A percentile compares a stretch with the other conserved stretches of the same genome.
phyloP scores from a whole-genome alignment of 2,797 vertebrate species.

The Eidolon dupreanum region DNA sequence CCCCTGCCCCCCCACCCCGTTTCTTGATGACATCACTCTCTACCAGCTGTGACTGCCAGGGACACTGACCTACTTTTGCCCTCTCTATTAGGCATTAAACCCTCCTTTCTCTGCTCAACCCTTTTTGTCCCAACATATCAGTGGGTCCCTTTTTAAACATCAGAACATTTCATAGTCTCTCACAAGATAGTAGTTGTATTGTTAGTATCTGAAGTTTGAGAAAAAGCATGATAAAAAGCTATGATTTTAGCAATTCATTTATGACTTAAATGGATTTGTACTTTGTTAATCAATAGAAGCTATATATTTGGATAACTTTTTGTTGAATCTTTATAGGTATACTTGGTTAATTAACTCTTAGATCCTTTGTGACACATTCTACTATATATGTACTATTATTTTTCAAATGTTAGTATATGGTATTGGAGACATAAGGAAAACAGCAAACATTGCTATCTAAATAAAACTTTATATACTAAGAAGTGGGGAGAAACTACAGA shows the following conservation, averaged over 20 bases:
- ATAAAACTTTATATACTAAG: constrained; percentile 3
- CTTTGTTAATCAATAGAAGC: not conserved
- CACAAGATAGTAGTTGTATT: not conserved
- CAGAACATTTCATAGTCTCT: not conserved
- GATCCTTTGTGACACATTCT: constrained; percentile 15
- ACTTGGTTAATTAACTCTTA: not conserved
- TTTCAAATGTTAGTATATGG: constrained; percentile 29
- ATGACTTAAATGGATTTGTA: not conserved
- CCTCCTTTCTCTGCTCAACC: not conserved
- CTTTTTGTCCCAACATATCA: not conserved
- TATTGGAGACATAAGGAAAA: not conserved
- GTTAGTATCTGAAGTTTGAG: not conserved
- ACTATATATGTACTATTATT: not conserved
- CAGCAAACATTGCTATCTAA: not conserved
- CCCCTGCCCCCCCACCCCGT: not conserved
- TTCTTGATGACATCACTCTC: constrained; percentile 8
- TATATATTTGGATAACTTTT: not conserved
- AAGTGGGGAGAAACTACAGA: not conserved
- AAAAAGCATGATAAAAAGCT: not conserved
- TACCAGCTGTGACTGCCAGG: constrained; percentile 74
- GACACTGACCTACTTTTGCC: constrained; percentile 82
- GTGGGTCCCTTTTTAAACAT: not conserved
- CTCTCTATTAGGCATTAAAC: not conserved
- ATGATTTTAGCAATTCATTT: not conserved
- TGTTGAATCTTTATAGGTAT: not conserved